Evolutionary conservation across 2,113 vertebrate genomes (phyloP).

Genomic region (Cathartes aura): DNA sequence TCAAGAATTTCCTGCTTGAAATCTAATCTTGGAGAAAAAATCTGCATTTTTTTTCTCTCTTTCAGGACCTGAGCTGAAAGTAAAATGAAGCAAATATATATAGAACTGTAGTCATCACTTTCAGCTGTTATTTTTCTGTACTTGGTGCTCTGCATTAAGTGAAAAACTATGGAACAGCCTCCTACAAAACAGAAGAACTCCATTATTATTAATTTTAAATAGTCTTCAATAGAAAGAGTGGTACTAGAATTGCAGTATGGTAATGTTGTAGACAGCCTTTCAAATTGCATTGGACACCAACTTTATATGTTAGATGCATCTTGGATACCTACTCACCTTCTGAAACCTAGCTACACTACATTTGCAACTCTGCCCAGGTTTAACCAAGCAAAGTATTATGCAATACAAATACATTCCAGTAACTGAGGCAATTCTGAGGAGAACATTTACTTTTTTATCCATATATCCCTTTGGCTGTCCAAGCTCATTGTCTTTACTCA

Average conservation of each 20-base stretch:
- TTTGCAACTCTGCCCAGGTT: background rate
- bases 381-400: background rate
- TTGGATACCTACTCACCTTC: background rate
- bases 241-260: background rate
- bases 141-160: background rate
- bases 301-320: background rate
- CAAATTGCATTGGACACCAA: background rate
- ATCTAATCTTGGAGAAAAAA: background rate
- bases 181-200: background rate
- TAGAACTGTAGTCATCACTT: background rate
- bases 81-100: background rate
- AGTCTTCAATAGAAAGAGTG: background rate
- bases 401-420: background rate
- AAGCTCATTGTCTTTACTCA: background rate
- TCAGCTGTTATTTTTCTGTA: background rate
- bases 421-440: background rate
- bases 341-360: background rate
- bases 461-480: background rate
- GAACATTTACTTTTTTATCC: background rate
- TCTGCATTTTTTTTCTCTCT: background rate
- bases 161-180: background rate
- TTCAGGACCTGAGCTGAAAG: background rate
- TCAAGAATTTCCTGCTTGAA: background rate
- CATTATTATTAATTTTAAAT: background rate
- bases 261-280: background rate